These are phyloP conservation scores for Mionectes olivaceus DNA, from an alignment of 2,797 vertebrate genomes.

Conservation along the genomic window DNA sequence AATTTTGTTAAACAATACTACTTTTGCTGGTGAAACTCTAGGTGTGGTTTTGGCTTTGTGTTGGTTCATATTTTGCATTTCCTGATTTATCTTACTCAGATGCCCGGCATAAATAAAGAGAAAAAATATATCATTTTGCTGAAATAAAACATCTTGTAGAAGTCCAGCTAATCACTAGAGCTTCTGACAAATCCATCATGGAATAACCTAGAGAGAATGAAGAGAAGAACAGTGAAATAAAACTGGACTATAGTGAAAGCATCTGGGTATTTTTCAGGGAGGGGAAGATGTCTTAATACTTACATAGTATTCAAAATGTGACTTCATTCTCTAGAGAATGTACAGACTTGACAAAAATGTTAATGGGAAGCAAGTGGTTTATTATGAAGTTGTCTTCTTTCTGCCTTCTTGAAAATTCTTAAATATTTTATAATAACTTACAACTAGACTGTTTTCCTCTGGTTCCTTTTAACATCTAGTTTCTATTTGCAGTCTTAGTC, in stretches of 20 bases:
- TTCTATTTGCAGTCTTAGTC: not conserved
- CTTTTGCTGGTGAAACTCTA: not conserved
- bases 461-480: not conserved
- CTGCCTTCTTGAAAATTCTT: not conserved
- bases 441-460: not conserved
- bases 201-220: not conserved
- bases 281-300: not conserved
- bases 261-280: not conserved
- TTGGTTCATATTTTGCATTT: not conserved
- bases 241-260: not conserved
- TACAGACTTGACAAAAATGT: not conserved
- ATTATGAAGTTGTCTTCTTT: not conserved
- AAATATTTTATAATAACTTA: not conserved
- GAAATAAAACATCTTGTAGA: not conserved
- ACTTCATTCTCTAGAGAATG: not conserved
- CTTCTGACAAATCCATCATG: not conserved
- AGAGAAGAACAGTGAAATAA: not conserved
- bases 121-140: not conserved
- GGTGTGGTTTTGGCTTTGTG: not conserved
- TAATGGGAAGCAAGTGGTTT: slow-evolving; percentile 6
- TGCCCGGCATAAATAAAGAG: not conserved
- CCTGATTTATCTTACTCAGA: not conserved
- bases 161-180: not conserved
- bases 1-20: not conserved
- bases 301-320: not conserved